Conservation (phyloP, 2,888 invertebrate genomes). For the Heliothis peltigera region DNA sequence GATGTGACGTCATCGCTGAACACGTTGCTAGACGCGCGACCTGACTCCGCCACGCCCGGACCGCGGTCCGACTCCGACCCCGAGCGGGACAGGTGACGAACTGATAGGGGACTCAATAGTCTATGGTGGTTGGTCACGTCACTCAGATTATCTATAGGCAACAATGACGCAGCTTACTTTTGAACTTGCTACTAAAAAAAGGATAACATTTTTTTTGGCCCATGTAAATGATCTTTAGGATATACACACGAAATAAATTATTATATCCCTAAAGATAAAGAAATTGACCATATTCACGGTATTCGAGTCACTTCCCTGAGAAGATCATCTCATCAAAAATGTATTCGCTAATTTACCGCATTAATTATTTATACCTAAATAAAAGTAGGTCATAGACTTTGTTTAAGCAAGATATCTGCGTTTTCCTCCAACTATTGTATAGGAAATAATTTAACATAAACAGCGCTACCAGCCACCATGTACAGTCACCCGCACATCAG, state of each 20-base stretch:
- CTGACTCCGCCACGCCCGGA: constrained; percentile 87
- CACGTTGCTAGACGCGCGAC: constrained; percentile 95
- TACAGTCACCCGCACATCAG: too few relatives aligned
- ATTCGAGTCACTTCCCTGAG: not conserved
- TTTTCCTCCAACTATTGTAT: constrained; percentile 5
- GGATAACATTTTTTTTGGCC: too few relatives aligned
- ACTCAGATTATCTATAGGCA: too few relatives aligned
- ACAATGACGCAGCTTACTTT: too few relatives aligned
- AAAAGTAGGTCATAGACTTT: constrained; percentile 5
- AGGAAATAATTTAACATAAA: not conserved
- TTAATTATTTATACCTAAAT: constrained; percentile 6
- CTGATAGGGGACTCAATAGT: not conserved
- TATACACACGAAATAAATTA: too few relatives aligned
- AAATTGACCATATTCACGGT: too few relatives aligned
- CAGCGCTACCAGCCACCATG: constrained; percentile 21
- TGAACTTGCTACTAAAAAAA: too few relatives aligned
- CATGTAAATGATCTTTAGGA: too few relatives aligned
- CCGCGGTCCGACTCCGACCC: constrained; percentile 77
- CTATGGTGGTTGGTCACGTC: constrained; percentile 29
- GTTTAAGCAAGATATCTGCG: not conserved
- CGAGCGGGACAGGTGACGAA: constrained; percentile 79
- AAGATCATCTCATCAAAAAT: not conserved
- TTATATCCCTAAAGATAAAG: too few relatives aligned
- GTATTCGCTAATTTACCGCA: not conserved
- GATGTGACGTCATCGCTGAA: constrained; percentile 98